phyloP scores from a whole-genome alignment of 2,797 vertebrate species.

The Loris lydekkerianus region DNA sequence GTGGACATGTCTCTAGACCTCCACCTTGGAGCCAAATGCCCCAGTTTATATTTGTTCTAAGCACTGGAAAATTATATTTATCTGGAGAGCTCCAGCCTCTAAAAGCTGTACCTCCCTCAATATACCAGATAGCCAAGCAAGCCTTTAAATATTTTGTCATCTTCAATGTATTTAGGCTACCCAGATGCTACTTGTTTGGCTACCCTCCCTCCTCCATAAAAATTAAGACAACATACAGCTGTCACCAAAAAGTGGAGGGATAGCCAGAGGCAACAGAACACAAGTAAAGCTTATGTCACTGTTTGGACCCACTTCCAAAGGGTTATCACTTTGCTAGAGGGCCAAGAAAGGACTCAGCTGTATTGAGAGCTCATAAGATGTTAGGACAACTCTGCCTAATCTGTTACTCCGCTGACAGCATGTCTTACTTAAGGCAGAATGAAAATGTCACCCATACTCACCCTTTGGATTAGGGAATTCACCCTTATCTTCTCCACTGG shows the following conservation, averaged over 20 bases:
- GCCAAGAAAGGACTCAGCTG: not conserved
- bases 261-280: not conserved
- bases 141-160: constrained; percentile 35
- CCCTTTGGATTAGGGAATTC: not conserved
- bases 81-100: constrained; percentile 11
- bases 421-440: constrained; percentile 12
- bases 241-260: not conserved
- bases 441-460: not conserved
- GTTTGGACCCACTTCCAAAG: constrained; percentile 24
- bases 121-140: not conserved
- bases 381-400: constrained; percentile 1
- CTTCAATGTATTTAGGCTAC: not conserved
- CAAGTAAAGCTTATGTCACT: not conserved
- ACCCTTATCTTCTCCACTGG: not conserved
- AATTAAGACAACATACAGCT: not conserved
- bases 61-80: not conserved
- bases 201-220: not conserved
- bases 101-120: constrained; percentile 3
- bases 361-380: not conserved
- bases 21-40: too few relatives aligned
- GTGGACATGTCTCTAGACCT: too few relatives aligned
- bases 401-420: not conserved
- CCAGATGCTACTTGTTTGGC: not conserved
- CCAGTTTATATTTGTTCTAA: not conserved
- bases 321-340: constrained; percentile 7